phyloP scores from a whole-genome alignment of 2,888 invertebrate genomes.

The Arge pagana region DNA sequence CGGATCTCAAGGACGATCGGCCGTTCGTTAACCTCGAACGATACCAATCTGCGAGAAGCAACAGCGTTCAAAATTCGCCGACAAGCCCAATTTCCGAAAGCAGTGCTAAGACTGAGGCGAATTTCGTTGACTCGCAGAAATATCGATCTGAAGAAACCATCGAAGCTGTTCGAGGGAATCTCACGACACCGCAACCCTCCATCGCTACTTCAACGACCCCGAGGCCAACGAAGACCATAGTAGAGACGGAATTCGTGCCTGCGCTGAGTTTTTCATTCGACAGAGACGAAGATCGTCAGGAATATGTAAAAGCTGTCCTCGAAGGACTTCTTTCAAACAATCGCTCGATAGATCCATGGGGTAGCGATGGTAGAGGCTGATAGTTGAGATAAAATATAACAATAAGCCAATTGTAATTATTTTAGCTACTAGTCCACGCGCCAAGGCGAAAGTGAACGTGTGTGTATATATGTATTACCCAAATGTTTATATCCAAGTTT shows the following conservation, averaged over 20 bases:
- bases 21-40: constrained; percentile 2
- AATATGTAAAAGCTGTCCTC: constrained; percentile 51
- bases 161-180: background rate
- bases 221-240: constrained; percentile 29
- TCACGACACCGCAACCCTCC: constrained; percentile 4
- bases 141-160: background rate
- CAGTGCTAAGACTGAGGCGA: too few relatives aligned
- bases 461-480: background rate
- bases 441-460: too few relatives aligned
- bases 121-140: too few relatives aligned
- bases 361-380: background rate
- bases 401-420: background rate
- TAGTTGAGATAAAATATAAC: background rate
- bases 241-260: constrained; percentile 54
- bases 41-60: background rate
- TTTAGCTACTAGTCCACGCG: too few relatives aligned
- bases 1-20: background rate
- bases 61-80: background rate
- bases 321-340: constrained; percentile 44
- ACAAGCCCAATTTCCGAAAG: background rate
- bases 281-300: constrained; percentile 47
- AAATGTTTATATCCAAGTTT: background rate
- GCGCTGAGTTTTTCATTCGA: constrained; percentile 54
- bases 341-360: constrained; percentile 3
- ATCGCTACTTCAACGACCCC: constrained; percentile 5